A percentile compares a stretch with the other conserved stretches of the same genome.
These are phyloP conservation scores for Achatina immaculata DNA, from an alignment of 1,140 invertebrate species.

Conservation along the genomic window DNA sequence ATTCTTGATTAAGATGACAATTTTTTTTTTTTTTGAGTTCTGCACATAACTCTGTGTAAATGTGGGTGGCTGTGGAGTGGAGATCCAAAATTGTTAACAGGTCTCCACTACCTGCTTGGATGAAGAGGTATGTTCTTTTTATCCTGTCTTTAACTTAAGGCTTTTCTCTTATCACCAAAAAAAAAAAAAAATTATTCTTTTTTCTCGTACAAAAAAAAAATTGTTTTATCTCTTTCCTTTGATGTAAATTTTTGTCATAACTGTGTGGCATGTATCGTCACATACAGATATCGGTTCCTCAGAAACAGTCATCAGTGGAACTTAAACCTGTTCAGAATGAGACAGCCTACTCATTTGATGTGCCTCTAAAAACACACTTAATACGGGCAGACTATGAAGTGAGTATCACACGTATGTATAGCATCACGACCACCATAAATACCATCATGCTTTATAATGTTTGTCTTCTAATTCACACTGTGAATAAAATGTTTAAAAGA, in stretches of 20 bases:
- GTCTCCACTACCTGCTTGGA: too few species aligned
- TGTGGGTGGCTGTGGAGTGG: not conserved
- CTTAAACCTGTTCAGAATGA: slow-evolving; percentile 25
- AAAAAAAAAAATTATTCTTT: too few species aligned
- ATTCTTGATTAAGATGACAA: not conserved
- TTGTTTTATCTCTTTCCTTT: too few species aligned
- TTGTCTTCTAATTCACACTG: too few species aligned
- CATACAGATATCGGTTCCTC: slow-evolving; percentile 8
- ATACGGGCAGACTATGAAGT: slow-evolving; percentile 57
- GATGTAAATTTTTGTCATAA: too few species aligned
- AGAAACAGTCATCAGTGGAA: not conserved
- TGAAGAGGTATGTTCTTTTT: too few species aligned
- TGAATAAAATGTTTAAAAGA: too few species aligned
- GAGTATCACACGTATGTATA: slow-evolving; percentile 7
- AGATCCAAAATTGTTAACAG: too few species aligned
- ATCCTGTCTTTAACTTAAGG: too few species aligned
- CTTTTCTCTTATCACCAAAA: too few species aligned
- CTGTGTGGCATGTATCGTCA: too few species aligned
- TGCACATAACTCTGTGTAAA: not conserved
- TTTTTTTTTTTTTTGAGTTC: not conserved
- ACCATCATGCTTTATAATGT: not conserved
- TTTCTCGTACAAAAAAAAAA: too few species aligned
- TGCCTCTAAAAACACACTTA: slow-evolving; percentile 44
- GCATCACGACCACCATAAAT: not conserved
- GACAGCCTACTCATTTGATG: slow-evolving; percentile 23